Evolutionary conservation across 2,888 invertebrate genomes (phyloP), one percentile per base, ranked within the genome.

Genomic region (Drosophila multiciliata): DNA sequence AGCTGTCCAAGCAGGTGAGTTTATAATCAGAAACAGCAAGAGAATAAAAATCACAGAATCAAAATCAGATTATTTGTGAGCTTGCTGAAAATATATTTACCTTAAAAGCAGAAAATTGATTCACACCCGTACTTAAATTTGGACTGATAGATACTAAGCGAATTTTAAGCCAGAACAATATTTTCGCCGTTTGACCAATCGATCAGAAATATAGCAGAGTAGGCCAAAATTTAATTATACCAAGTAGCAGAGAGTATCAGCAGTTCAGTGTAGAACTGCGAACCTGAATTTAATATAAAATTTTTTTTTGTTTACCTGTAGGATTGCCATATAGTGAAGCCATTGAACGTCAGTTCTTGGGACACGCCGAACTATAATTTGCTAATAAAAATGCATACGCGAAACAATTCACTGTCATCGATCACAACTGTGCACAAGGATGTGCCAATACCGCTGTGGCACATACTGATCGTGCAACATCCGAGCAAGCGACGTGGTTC

Each of bases 361-460:
- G 90, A 89, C 5, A 85, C 91, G 0, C 85, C 88, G 8, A 61
- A 72, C 17, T 92, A 91, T 70, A 64, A 63, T 0, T 68, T 91
- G 5, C 49, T 38, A 1, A 78, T 91, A 55, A 61, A 59, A 2
- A 9, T 91, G 52, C 69, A 80, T 48, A 26, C 20, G 33, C 60
- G 32, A 17, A 91, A 92, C 70, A 83, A 88, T 53, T 88, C 91
- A 0, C 29, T 91, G 48, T 82, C 82, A 0, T 89, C 92, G 42
- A 49, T 87, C 32, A 88, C 90, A 0, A 66, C 33, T 8, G 91
- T 92, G 61, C 68, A 70, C 4, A 62, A 87, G 60, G 82, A 84
- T 1, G 82, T 91, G 32, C 26, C 84, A 12, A 63, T 91, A 8
- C 91, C 91, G 0, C 20, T 87, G 65, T 91, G 91, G 91, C 80